Conservation (phyloP, 2,888 invertebrate genomes). For the Girardia tigrina region DNA sequence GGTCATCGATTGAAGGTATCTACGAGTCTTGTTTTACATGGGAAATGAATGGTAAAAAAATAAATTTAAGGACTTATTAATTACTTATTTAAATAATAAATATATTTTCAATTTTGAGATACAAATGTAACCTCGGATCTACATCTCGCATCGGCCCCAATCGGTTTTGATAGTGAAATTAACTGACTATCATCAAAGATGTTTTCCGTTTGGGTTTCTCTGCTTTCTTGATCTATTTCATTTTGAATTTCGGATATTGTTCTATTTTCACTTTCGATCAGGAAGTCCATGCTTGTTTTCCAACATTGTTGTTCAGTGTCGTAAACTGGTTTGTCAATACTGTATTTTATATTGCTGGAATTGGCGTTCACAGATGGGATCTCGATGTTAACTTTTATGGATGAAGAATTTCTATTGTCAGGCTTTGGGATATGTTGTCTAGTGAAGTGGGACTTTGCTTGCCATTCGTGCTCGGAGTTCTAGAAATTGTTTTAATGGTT, state of each 20-base stretch:
- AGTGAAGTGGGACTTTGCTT: too few relatives aligned
- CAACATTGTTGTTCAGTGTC: neutral
- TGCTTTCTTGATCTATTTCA: neutral
- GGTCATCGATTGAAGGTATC: too few relatives aligned
- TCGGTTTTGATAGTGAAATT: neutral
- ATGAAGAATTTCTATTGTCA: neutral
- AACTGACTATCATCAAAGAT: neutral
- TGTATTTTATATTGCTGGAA: conserved; percentile 6
- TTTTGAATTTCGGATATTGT: neutral
- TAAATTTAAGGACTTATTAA: too few relatives aligned
- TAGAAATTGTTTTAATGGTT: too few relatives aligned
- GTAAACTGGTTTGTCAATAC: neutral
- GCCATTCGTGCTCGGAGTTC: too few relatives aligned
- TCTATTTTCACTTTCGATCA: neutral
- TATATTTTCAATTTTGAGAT: too few relatives aligned
- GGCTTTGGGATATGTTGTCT: too few relatives aligned
- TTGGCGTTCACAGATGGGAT: neutral
- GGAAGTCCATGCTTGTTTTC: conserved; percentile 8
- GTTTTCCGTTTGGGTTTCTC: neutral
- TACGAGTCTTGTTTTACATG: too few relatives aligned
- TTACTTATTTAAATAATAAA: too few relatives aligned
- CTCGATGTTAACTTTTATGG: neutral
- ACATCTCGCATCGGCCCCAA: neutral
- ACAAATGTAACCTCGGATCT: neutral
- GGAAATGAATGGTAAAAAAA: too few relatives aligned